phyloP scores from a whole-genome alignment of 2,113 vertebrate species.

The Salvelinus fontinalis region DNA sequence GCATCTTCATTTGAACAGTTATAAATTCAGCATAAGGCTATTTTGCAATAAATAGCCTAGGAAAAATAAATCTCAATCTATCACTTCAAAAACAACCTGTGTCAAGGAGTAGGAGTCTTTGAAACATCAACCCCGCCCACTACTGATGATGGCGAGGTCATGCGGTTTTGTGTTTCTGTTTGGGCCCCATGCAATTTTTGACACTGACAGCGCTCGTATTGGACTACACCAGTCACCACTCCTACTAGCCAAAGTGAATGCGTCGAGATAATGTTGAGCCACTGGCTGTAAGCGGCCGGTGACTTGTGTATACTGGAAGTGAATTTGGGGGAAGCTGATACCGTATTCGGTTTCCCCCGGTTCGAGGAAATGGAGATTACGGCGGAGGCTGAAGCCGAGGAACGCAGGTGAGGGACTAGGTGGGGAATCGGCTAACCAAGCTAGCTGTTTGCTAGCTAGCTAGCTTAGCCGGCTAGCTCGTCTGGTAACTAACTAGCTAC shows the following conservation, averaged over 20 bases:
- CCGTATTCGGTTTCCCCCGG: constrained; percentile 29
- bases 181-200: constrained; percentile 11
- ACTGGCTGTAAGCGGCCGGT: background rate
- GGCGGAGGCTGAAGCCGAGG: constrained; percentile 63
- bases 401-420: constrained; percentile 60
- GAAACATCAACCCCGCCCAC: no score
- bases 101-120: no score
- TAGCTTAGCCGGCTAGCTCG: background rate
- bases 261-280: background rate
- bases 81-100: no score
- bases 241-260: constrained; percentile 14
- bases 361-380: constrained; percentile 62
- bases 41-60: no score
- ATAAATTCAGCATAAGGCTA: no score
- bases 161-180: no score
- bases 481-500: no score
- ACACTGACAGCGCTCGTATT: constrained; percentile 38
- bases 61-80: no score
- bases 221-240: constrained; percentile 12
- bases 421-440: background rate
- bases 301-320: background rate
- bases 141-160: no score
- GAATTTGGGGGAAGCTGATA: constrained; percentile 41
- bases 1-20: no score
- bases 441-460: background rate